Base-by-base conservation (phyloP, 2,888 invertebrate species). In the Leptinotarsa haldemani region DNA sequence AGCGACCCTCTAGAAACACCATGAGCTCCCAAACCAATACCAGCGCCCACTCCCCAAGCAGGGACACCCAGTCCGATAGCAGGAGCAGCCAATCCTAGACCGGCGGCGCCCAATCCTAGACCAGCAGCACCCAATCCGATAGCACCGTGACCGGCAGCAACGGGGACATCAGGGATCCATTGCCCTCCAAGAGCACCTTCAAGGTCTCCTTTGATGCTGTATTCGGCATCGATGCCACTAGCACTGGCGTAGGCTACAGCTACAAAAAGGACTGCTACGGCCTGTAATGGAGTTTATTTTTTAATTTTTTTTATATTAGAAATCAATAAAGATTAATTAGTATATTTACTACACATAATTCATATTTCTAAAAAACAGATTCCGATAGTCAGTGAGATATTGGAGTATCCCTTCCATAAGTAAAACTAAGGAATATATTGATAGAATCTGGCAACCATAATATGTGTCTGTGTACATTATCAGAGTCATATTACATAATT, bases 171-270 rank as follows among this genome's bases (percentile, higher is more conserved):
- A 74, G 78, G 78, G 65, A 78, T 75, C 78, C 78, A 78, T 73
- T 78, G 78, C 48, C 78, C 78, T 68, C 78, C 78, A 18, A 78
- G 71, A 18, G 78, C 78, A 47, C 79, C 79, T 72, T 77, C 77
- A 13, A 77, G 68, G 71, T 71, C 77, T 56, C 79, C 79, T 66
- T 70, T 74, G 53, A 78, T 47, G 58, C 68, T 68, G 18, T 65
- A 64, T 16, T 64, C 69, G 1, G 63, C 64, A 40, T 68, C 73
- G 18, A 66, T 25, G 53, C 71, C 74, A 20, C 56, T 56, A 64
- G 81, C 83, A 68, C 78, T 75, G 56, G 80, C 80, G 74, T 74
- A 80, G 66, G 82, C 81, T 18, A 82, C 77, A n/a, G 79, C 81
- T 61, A 79, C 82, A 74, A 82, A 71, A 67, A 83, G 79, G 70